A percentile compares a stretch with the other conserved stretches of the same genome.
These are phyloP conservation scores for Acipenser transmontanus DNA, from an alignment of 2,797 vertebrate genomes.

Conservation along the genomic window DNA sequence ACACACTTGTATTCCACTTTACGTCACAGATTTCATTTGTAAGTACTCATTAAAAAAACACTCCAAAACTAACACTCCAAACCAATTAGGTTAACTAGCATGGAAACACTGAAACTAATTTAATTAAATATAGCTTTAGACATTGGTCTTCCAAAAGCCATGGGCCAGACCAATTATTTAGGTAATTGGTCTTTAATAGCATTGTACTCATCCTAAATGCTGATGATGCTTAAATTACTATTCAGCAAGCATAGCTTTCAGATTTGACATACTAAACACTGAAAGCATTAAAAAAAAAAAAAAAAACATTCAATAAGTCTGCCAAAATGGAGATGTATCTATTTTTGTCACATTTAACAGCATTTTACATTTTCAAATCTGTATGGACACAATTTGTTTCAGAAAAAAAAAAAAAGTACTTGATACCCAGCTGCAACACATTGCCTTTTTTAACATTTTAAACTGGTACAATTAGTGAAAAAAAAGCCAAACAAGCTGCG, in stretches of 20 bases:
- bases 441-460: not conserved
- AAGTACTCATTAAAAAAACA: conserved; percentile 33
- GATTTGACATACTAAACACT: too few species aligned
- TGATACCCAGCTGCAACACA: conserved; percentile 7
- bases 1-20: not conserved
- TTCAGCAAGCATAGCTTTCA: not conserved
- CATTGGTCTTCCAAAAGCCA: conserved; percentile 26
- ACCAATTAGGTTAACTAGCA: conserved; percentile 41
- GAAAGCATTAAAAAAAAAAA: too few species aligned
- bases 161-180: conserved; percentile 33
- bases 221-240: conserved; percentile 14
- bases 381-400: too few species aligned
- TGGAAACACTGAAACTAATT: conserved; percentile 27
- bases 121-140: conserved; percentile 41
- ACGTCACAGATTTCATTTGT: conserved; percentile 30
- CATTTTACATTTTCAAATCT: too few species aligned
- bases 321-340: too few species aligned
- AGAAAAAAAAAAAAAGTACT: conserved; percentile 1
- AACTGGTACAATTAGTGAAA: conserved; percentile 5
- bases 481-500: not conserved
- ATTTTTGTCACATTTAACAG: too few species aligned
- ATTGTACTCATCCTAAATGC: too few species aligned
- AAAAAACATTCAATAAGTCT: too few species aligned
- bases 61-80: conserved; percentile 40
- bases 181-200: conserved; percentile 25